Evolutionary conservation across 2,113 vertebrate species (phyloP), one percentile per base, ranked within the genome.

Genomic region (Octodon degus): DNA sequence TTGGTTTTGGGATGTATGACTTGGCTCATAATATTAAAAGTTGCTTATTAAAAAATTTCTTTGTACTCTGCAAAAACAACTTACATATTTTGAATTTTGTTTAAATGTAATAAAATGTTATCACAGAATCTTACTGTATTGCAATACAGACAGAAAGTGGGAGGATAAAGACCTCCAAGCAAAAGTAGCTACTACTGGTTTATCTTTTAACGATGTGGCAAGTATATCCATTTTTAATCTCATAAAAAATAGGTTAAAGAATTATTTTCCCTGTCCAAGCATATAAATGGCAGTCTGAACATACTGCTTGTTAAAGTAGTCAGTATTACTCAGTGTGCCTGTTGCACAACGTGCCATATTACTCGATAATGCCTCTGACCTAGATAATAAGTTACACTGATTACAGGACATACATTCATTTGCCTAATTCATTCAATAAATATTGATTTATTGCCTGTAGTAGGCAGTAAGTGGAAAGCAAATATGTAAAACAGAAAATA

Each of bases 391-490:
- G 25, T 84, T 95, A 88, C 80, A 16, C 68, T 93, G 74, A 93
- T 91, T 77, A 83, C 0, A 63, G 87, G 60, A 63, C 86, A 91
- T 80, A 86, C 10, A 74, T 84, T 87, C 40, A 93, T 70, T 95
- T 90, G 50, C 40, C 88, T 90, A 92, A 91, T 76, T 89, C 67
- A 96, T 65, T 93, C n/a, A 90, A 88, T 70, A 95, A 67, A 92
- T 53, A 93, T 12, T 94, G 50, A 84, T 47, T 87, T 91, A 83
- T 58, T 84, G 47, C 58, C 30, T 89, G 65, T 14, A 85, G 53
- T 3, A 82, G 50, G 55, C 55, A 97, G 34, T 89, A 20, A 95
- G 24, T 32, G 22, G 55, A 92, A 96, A 96, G 84, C 62, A 97
- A 97, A 95, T 91, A 85, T 30, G 17, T 62, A 83, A 47, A 88